A percentile compares a stretch with the other conserved stretches of the same genome.
Evolutionary conservation across 2,797 vertebrate genomes (phyloP).

Genomic region (Todus mexicanus): DNA sequence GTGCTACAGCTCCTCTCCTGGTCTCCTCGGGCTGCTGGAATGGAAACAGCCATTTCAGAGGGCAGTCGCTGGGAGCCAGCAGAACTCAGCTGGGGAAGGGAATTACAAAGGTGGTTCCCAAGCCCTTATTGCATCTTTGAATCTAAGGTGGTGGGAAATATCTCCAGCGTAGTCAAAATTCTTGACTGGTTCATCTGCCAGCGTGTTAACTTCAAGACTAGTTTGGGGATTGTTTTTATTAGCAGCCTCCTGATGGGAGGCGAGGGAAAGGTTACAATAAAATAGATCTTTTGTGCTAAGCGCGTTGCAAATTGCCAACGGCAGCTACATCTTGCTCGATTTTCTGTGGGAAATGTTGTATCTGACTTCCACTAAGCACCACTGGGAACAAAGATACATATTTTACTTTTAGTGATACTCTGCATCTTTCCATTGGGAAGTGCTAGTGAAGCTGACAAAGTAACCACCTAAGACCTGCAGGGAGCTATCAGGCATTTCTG

Average conservation of each 20-base stretch:
- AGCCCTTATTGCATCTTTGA: neutral
- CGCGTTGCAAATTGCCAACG: neutral
- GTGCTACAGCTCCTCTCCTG: neutral
- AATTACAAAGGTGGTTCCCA: accelerated
- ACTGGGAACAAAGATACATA: neutral
- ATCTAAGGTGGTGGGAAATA: neutral
- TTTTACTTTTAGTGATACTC: neutral
- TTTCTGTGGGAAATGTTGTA: neutral
- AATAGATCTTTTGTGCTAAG: neutral
- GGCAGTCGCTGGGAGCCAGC: neutral
- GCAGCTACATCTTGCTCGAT: neutral
- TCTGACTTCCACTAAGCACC: neutral
- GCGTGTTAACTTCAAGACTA: neutral
- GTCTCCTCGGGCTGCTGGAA: neutral
- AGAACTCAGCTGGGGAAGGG: neutral
- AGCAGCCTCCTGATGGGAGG: neutral
- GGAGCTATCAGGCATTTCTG: neutral
- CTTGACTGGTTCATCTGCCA: neutral
- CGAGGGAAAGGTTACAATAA: neutral
- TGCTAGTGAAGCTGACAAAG: neutral
- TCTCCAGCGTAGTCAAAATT: neutral
- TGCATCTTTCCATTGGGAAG: neutral
- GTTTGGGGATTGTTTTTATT: neutral
- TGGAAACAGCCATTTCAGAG: neutral
- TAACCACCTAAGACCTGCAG: neutral